phyloP scores from a whole-genome alignment of 2,888 invertebrate species.

The Drosophila ustulata region DNA sequence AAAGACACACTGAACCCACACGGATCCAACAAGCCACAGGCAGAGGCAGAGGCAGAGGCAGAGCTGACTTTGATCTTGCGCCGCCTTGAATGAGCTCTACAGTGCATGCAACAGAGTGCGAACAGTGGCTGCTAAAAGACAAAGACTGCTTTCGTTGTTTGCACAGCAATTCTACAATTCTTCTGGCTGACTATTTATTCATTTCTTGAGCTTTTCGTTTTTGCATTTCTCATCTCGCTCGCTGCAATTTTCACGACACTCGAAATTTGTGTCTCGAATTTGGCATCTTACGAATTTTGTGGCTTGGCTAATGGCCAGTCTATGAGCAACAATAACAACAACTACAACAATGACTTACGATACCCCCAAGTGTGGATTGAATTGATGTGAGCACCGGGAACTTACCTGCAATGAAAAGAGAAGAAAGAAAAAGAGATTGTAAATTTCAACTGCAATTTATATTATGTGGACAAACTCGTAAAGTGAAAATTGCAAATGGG shows the following conservation, averaged over 20 bases:
- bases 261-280: constrained; percentile 30
- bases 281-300: constrained; percentile 42
- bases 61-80: constrained; percentile 48
- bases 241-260: constrained; percentile 30
- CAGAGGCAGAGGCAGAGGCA: constrained; percentile 5
- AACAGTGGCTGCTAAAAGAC: constrained; percentile 56
- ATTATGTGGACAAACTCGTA: constrained; percentile 24
- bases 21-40: constrained; percentile 14
- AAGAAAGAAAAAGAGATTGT: constrained; percentile 37
- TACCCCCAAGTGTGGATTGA: constrained; percentile 49
- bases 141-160: constrained; percentile 53
- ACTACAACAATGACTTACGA: constrained; percentile 55
- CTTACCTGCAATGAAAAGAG: constrained; percentile 68
- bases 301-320: constrained; percentile 52
- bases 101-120: constrained; percentile 26
- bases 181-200: background rate
- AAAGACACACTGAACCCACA: constrained; percentile 34
- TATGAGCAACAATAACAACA: constrained; percentile 19
- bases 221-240: constrained; percentile 16
- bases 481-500: constrained; percentile 32
- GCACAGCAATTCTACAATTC: constrained; percentile 37
- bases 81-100: constrained; percentile 31
- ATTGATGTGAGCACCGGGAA: constrained; percentile 37
- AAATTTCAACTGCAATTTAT: constrained; percentile 38
- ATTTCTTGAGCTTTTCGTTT: background rate